Evolutionary conservation across 2,797 vertebrate genomes (phyloP).

Genomic region (Phrynocephalus vlangalii): DNA sequence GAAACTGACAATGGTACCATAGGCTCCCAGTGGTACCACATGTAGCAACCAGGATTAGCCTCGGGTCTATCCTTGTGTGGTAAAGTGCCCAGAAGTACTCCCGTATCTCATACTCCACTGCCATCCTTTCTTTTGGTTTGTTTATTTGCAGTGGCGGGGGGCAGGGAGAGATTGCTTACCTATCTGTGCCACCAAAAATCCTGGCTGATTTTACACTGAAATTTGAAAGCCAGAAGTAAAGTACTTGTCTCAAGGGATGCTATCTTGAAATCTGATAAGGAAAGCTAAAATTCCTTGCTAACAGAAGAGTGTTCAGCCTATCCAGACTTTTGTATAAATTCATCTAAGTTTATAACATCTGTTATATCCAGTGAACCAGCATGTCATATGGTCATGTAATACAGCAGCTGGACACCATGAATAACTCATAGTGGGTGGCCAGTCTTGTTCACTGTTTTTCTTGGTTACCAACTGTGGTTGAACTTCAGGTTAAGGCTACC

Average conservation of each 20-base stretch:
- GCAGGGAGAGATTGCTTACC: neutral
- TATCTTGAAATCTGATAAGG: conserved; percentile 1
- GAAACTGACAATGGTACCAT: neutral
- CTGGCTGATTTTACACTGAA: neutral
- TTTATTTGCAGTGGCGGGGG: too few species aligned
- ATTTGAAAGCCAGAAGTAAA: neutral
- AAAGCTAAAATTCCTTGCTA: neutral
- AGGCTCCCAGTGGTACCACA: neutral
- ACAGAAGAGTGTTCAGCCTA: conserved; percentile 23
- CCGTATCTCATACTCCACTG: too few species aligned
- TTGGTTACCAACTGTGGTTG: conserved; percentile 66
- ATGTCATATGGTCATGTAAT: conserved; percentile 40
- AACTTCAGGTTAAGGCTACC: conserved; percentile 55
- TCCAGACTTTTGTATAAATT: conserved; percentile 40
- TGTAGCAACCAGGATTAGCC: neutral
- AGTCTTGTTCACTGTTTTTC: conserved; percentile 56
- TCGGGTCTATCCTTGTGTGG: neutral
- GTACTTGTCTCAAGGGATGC: neutral
- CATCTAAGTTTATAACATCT: conserved; percentile 34
- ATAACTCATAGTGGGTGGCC: conserved; percentile 66
- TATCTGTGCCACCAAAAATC: neutral
- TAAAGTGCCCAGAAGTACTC: too few species aligned
- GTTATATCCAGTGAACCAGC: conserved; percentile 42
- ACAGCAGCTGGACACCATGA: conserved; percentile 44
- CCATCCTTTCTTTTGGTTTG: too few species aligned